A percentile compares a stretch with the other conserved stretches of the same genome.
Conservation (phyloP, 2,888 invertebrate species). For the Amblyjoppa fuscipennis region DNA sequence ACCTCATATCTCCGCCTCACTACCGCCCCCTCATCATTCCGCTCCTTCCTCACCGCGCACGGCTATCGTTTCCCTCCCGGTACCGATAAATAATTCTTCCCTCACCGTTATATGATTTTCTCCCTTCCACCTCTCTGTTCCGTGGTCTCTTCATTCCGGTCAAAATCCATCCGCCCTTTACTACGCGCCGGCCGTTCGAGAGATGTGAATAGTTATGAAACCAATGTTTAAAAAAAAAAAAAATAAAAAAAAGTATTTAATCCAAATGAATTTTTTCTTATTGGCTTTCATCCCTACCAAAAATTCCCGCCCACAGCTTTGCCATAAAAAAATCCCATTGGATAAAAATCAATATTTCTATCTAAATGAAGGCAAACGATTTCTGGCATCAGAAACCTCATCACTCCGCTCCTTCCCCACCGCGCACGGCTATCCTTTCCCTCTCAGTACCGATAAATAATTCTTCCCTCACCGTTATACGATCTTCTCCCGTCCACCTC, state of each 20-base stretch:
- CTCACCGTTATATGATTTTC: conserved; percentile 29
- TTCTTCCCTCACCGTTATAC: conserved; percentile 33
- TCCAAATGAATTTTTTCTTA: no score
- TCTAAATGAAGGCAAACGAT: no score
- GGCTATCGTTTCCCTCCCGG: neutral
- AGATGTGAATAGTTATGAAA: conserved; percentile 73
- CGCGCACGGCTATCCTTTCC: conserved; percentile 8
- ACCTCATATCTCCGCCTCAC: neutral
- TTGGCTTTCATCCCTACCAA: no score
- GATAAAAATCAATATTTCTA: no score
- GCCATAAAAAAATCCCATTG: no score
- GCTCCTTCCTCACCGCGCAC: conserved; percentile 14
- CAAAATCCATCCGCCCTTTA: conserved; percentile 55
- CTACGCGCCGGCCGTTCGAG: neutral
- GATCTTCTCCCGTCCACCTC: conserved; percentile 9
- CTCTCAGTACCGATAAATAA: conserved; percentile 11
- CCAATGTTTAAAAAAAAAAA: conserved; percentile 46
- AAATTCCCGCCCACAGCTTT: no score
- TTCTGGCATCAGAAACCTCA: no score
- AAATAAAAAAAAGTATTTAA: no score
- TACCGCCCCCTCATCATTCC: no score
- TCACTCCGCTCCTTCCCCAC: neutral
- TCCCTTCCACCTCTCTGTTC: neutral
- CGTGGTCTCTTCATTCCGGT: conserved; percentile 9
- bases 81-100: conserved; percentile 36